These are phyloP conservation scores for Trichopria drosophilae DNA, from an alignment of 2,888 invertebrate species.

Conservation along the genomic window DNA sequence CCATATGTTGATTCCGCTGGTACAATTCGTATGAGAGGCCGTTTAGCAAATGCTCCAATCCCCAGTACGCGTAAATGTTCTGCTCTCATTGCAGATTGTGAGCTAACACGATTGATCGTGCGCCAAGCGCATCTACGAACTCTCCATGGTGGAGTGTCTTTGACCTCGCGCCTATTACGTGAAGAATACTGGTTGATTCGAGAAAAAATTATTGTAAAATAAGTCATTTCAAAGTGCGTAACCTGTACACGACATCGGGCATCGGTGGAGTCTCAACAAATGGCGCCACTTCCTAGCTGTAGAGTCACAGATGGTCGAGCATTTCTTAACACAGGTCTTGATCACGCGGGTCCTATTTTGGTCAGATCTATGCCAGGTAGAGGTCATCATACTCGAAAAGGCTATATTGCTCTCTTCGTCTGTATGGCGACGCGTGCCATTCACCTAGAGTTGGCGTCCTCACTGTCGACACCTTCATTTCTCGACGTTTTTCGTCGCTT, in stretches of 20 bases:
- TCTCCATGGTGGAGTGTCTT: too few species aligned
- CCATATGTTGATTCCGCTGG: too few species aligned
- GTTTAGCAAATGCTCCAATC: too few species aligned
- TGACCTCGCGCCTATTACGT: too few species aligned
- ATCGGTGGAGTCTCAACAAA: not conserved
- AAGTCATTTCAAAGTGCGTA: slow-evolving; percentile 5
- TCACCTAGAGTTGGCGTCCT: too few species aligned
- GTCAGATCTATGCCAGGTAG: slow-evolving; percentile 30
- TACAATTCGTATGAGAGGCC: too few species aligned
- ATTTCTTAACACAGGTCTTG: slow-evolving; percentile 33
- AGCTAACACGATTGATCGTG: slow-evolving; percentile 47
- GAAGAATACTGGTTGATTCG: too few species aligned
- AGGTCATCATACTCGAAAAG: slow-evolving; percentile 31
- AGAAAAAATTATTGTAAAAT: too few species aligned
- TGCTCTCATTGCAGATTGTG: too few species aligned
- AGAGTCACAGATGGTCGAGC: slow-evolving; percentile 26
- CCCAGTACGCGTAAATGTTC: too few species aligned
- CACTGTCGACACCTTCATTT: too few species aligned
- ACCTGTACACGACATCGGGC: slow-evolving; percentile 12
- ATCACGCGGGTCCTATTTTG: slow-evolving; percentile 36
- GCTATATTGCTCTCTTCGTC: slow-evolving; percentile 38
- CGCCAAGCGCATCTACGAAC: too few species aligned
- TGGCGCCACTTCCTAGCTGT: slow-evolving; percentile 22
- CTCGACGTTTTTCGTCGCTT: slow-evolving; percentile 37
- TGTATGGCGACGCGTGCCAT: slow-evolving; percentile 39